Conservation (phyloP, 1,140 invertebrate species). For the Hormaphis cornu region DNA sequence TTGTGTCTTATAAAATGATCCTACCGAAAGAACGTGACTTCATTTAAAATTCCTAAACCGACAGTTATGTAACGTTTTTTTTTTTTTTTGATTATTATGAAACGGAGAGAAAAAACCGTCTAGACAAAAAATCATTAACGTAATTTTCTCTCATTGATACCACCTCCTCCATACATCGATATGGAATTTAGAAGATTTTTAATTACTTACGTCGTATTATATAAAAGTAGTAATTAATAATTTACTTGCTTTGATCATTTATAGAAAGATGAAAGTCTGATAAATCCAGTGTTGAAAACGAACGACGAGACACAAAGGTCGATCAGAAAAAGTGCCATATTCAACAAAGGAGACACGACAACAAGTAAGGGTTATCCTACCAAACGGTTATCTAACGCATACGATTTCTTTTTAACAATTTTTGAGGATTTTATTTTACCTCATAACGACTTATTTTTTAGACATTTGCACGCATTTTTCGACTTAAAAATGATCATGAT, state of each 20-base stretch:
- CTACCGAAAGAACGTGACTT: not conserved
- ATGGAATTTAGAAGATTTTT: too few species aligned
- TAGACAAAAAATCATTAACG: too few species aligned
- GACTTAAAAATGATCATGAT: too few species aligned
- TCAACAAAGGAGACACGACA: slow-evolving; percentile 1
- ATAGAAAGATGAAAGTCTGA: slow-evolving; percentile 8
- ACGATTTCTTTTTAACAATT: not conserved
- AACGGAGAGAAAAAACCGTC: not conserved
- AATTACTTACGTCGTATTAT: too few species aligned
- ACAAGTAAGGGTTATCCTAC: slow-evolving; percentile 9
- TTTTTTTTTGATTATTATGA: too few species aligned
- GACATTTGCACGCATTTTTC: too few species aligned
- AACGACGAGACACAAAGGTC: slow-evolving; percentile 13
- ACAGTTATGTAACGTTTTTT: too few species aligned
- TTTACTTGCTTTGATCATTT: not conserved
- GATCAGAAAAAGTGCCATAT: slow-evolving; percentile 1
- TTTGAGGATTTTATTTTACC: not conserved
- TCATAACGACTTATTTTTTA: not conserved
- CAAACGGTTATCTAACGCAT: not conserved
- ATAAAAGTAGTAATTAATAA: too few species aligned
- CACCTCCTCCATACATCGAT: too few species aligned
- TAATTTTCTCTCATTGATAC: too few species aligned
- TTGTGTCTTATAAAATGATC: too few species aligned
- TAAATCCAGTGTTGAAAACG: slow-evolving; percentile 5
- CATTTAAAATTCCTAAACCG: not conserved